A percentile compares a stretch with the other conserved stretches of the same genome.
phyloP scores from a whole-genome alignment of 2,888 invertebrate species.

The Yponomeuta plumbellus region DNA sequence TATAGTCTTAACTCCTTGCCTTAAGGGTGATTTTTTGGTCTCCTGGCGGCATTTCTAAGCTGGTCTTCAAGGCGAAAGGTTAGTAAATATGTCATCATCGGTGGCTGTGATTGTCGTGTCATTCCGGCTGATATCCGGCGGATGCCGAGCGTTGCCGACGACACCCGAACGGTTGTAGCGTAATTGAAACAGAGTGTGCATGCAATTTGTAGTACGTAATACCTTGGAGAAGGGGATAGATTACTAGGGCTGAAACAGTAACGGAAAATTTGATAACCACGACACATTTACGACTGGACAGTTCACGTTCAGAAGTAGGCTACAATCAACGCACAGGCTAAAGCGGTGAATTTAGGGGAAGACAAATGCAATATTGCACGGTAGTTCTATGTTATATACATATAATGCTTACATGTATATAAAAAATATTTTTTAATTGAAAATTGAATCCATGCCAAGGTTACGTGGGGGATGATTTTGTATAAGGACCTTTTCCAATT shows the following conservation, averaged over 20 bases:
- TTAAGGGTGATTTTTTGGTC: neutral
- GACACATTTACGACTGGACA: neutral
- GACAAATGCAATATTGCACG: no score
- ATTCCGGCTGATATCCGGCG: slow-evolving; percentile 67
- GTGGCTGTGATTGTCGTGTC: slow-evolving; percentile 44
- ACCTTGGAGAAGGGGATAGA: neutral
- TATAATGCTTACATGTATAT: no score
- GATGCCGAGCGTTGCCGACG: slow-evolving; percentile 46
- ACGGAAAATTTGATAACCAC: neutral
- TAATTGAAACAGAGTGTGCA: slow-evolving; percentile 69
- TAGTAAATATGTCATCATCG: slow-evolving; percentile 64
- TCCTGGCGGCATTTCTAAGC: neutral
- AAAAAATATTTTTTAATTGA: no score
- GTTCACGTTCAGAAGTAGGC: neutral
- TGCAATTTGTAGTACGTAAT: slow-evolving; percentile 26
- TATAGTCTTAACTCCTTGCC: neutral
- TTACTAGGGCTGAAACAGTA: neutral
- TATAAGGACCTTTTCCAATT: no score
- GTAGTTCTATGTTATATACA: no score
- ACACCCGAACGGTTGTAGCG: slow-evolving; percentile 45
- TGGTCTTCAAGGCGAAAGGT: neutral
- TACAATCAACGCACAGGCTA: no score
- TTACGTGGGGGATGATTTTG: no score
- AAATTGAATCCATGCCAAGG: no score
- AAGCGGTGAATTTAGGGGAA: no score